These are phyloP conservation scores for Pangasius sanitwongsei DNA, from an alignment of 2,797 vertebrate genomes.

Conservation along the genomic window DNA sequence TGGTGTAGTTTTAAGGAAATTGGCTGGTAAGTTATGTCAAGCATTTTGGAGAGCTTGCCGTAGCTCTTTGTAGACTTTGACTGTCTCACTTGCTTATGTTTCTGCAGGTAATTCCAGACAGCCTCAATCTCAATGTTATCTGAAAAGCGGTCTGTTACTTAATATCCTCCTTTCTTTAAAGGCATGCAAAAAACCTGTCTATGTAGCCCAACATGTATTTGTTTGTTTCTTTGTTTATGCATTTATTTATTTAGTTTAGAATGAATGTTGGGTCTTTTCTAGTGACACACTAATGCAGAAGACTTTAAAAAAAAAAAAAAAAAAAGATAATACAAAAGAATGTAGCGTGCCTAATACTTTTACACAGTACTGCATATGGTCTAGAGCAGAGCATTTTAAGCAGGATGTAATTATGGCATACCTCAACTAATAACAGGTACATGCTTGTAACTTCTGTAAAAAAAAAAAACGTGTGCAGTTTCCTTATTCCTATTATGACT, in stretches of 20 bases:
- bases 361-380: neutral
- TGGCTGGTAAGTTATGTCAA: neutral
- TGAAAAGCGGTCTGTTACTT: conserved; percentile 24
- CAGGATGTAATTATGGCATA: neutral
- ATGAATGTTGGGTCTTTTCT: neutral
- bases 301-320: neutral
- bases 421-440: neutral
- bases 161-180: conserved; percentile 23
- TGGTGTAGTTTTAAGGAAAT: conserved; percentile 22
- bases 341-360: neutral
- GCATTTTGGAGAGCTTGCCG: neutral
- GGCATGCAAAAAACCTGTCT: conserved; percentile 3
- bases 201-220: neutral
- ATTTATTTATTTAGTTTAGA: neutral
- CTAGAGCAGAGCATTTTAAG: conserved; percentile 11
- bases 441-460: neutral
- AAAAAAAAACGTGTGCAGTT: neutral
- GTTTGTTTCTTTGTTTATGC: neutral
- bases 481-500: neutral
- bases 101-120: conserved; percentile 29
- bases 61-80: conserved; percentile 25
- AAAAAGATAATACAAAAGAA: neutral
- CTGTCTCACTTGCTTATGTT: conserved; percentile 30
- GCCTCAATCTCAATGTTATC: conserved; percentile 19
- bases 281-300: neutral